Base-by-base conservation (phyloP, 30 jellyfish, hydroid and myxozoan species). In the Turritopsis rubra region DNA sequence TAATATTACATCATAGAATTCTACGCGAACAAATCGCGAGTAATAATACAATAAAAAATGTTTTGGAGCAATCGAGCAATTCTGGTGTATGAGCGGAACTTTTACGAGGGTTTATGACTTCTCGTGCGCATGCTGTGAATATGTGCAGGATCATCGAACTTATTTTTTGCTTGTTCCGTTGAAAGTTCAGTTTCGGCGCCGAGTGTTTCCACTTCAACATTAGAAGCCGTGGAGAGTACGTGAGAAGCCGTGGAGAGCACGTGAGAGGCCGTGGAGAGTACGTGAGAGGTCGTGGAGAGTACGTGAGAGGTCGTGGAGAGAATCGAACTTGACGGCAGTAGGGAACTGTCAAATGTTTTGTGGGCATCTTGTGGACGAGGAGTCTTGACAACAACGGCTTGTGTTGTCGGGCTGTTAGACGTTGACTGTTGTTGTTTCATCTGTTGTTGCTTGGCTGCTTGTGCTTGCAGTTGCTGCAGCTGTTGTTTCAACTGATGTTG, bases 381-480 rank as follows among this genome's bases (percentile, higher is more conserved):
- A 19, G 77, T 68, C 30, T 68, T 23, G 0, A 27, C 28, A 22
- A 68, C 77, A 68, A 68, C 21, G 77, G 30, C 30, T 0, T 23
- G 77, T 19, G 30, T 23, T 22, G 77, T n/a, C 77, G 28, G 77
- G 19, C 77, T 23, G 30, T 41, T 41, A 3, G 60, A 41, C 60
- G 60, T 13, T 13, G 60, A 41, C 60, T 41, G 60, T 41, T 41
- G 60, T 41, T 41, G 5, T 13, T 41, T 5, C 5, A 41, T 41
- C 60, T n/a, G 77, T 68, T 68, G 77, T 27, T 68, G 77, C 30
- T 68, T 68, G 9, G 30, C 77, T 23, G 77, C 77, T 27, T 68
- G 77, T 19, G 77, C 77, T 80, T 53, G 87, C 24, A 24, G 87
- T 65, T 17, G 87, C 87, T 16, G 79, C 53, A 23, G 20, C 22